These are phyloP conservation scores for Camelus bactrianus DNA, from an alignment of 2,113 vertebrate species.

Conservation along the genomic window DNA sequence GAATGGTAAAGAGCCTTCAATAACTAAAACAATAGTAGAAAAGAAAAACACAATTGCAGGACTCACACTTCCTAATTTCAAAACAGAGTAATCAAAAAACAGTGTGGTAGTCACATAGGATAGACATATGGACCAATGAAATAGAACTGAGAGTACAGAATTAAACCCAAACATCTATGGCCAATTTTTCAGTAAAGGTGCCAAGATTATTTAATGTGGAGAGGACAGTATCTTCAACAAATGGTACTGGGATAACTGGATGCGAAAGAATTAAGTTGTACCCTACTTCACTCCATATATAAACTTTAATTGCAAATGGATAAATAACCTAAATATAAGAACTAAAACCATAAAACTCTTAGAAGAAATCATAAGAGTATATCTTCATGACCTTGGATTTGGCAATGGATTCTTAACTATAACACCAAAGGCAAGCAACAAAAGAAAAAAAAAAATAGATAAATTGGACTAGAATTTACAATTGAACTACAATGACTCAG, in stretches of 20 bases:
- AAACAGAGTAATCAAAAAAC: not conserved
- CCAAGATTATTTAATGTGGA: not conserved
- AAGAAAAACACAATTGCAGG: not conserved
- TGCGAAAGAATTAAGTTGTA: not conserved
- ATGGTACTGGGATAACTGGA: not conserved
- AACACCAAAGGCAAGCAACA: not conserved
- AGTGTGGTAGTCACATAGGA: not conserved
- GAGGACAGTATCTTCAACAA: not conserved
- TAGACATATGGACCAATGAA: not conserved
- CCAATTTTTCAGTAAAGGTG: not conserved
- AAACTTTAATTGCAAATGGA: not conserved
- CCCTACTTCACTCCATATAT: not conserved
- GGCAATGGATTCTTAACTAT: not conserved
- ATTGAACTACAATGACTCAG: not conserved
- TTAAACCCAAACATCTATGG: not conserved
- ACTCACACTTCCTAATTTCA: not conserved
- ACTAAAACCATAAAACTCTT: not conserved
- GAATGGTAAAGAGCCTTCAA: not conserved
- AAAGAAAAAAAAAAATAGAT: not conserved
- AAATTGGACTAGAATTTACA: not conserved
- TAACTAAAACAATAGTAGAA: not conserved
- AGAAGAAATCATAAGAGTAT: not conserved
- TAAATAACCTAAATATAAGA: not conserved
- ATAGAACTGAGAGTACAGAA: not conserved
- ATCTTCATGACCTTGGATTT: not conserved